phyloP scores from a whole-genome alignment of 2,888 invertebrate genomes.

The Bimastos eiseni region DNA sequence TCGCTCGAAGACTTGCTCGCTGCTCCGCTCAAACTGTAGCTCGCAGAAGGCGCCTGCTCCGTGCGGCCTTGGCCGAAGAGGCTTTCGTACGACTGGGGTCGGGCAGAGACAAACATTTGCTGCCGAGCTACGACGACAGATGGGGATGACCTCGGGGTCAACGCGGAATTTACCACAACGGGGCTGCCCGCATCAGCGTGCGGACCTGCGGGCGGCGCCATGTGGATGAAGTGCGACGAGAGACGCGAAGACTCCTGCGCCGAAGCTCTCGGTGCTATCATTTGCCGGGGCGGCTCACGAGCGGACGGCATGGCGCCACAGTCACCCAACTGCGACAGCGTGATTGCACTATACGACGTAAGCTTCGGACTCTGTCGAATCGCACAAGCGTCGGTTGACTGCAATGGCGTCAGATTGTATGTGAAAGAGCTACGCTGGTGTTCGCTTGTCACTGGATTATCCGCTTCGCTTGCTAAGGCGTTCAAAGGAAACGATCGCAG shows the following conservation, averaged over 20 bases:
- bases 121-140: not conserved
- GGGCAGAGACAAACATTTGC: slow-evolving; percentile 7
- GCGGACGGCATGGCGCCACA: not conserved
- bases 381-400: not conserved
- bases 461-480: not conserved
- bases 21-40: not conserved
- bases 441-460: not conserved
- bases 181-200: not conserved
- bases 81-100: slow-evolving; percentile 18
- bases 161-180: not conserved
- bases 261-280: not conserved
- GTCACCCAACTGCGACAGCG: not conserved
- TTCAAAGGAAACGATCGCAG: not conserved
- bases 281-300: not conserved
- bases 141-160: not conserved
- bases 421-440: not conserved
- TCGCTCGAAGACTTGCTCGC: slow-evolving; percentile 5
- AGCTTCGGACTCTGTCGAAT: not conserved
- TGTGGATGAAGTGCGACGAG: slow-evolving; percentile 14
- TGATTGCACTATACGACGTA: slow-evolving; percentile 1
- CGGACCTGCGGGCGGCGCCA: not conserved
- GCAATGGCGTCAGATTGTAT: slow-evolving; percentile 2
- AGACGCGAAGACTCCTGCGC: not conserved
- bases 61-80: not conserved
- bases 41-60: not conserved